These are phyloP conservation scores for Drosophila varians DNA, from an alignment of 1,140 invertebrate genomes.

Conservation along the genomic window DNA sequence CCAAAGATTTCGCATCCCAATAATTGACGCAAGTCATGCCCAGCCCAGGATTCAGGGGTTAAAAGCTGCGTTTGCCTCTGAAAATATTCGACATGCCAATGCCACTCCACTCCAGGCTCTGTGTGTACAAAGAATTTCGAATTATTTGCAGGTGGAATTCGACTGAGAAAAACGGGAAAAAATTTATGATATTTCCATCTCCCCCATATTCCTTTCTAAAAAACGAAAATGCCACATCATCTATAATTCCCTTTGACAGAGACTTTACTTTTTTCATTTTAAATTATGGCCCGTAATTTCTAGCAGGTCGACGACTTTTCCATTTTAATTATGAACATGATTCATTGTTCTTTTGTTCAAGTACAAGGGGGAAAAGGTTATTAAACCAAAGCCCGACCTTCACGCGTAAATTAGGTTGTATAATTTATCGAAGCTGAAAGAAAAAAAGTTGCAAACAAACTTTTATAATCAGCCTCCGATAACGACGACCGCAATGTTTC, in stretches of 20 bases:
- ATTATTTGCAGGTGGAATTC: slow-evolving; percentile 48
- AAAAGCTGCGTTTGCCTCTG: not conserved
- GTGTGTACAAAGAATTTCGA: slow-evolving; percentile 25
- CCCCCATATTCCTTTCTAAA: too few relatives aligned
- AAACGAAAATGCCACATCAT: slow-evolving; percentile 10
- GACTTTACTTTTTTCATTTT: slow-evolving; percentile 26
- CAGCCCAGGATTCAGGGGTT: slow-evolving; percentile 9
- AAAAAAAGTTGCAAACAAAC: slow-evolving; percentile 8
- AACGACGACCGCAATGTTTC: too few relatives aligned
- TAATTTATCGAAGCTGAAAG: slow-evolving; percentile 10
- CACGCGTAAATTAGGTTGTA: slow-evolving; percentile 12
- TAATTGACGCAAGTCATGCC: slow-evolving; percentile 70
- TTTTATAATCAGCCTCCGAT: slow-evolving; percentile 12
- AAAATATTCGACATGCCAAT: slow-evolving; percentile 59
- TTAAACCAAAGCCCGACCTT: slow-evolving; percentile 44
- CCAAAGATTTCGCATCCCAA: slow-evolving; percentile 17
- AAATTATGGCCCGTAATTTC: slow-evolving; percentile 23
- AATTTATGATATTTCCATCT: slow-evolving; percentile 17
- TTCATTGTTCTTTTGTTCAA: slow-evolving; percentile 25
- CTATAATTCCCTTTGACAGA: slow-evolving; percentile 17
- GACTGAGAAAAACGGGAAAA: slow-evolving; percentile 13
- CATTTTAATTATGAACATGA: slow-evolving; percentile 4
- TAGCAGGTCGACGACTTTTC: slow-evolving; percentile 1
- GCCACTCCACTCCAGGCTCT: slow-evolving; percentile 1
- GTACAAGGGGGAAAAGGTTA: slow-evolving; percentile 16